Evolutionary conservation across 1,140 invertebrate species (phyloP), one percentile per base, ranked within the genome.

Genomic region (Rhopalosiphum padi): DNA sequence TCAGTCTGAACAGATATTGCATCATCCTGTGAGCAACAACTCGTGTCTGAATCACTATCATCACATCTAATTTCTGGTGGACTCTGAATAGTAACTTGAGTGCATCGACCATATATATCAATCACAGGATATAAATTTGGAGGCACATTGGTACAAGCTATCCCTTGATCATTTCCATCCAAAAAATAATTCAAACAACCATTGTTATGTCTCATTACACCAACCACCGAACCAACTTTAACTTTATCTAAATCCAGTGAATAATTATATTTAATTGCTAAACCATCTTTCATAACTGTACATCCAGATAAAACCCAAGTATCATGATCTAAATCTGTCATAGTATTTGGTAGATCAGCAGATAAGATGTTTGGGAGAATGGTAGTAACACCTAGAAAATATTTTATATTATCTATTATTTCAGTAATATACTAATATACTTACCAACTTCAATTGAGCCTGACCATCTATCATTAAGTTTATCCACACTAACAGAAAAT

Each of bases 61-160:
- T 93, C 51, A 68, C 85, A 90, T 89, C 30, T 68, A 25, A 88
- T 68, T 77, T 93, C 93, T 30, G 53, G 53, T 48, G 93, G 93
- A 89, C 85, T 93, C 7, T 89, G 86, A 46, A 77, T 90, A 53
- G 87, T 48, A 85, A 99, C 98, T 96, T 99, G 98, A 41, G 98
- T 98, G 95, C 98, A 99, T 95, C 98, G 98, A 11, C 98, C 98
- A 95, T 99, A 99, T 25, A 99, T 96, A 96, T 99, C 98, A 60
- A 99, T 97, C 1, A 99, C 98, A n/a, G 98, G 98, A 96, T 98
- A 99, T 92, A 99, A 97, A 95, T 97, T 97, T 87, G 96, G 95
- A 82, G 98, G 97, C 68, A 98, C 96, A 94, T 97, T 97, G 43
- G 97, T 96, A 95, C 98, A 99, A 0, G 98, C 98, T 22, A 96